These are phyloP conservation scores for Oreochromis tanganicae DNA, from an alignment of 2,113 vertebrate species.

Conservation along the genomic window DNA sequence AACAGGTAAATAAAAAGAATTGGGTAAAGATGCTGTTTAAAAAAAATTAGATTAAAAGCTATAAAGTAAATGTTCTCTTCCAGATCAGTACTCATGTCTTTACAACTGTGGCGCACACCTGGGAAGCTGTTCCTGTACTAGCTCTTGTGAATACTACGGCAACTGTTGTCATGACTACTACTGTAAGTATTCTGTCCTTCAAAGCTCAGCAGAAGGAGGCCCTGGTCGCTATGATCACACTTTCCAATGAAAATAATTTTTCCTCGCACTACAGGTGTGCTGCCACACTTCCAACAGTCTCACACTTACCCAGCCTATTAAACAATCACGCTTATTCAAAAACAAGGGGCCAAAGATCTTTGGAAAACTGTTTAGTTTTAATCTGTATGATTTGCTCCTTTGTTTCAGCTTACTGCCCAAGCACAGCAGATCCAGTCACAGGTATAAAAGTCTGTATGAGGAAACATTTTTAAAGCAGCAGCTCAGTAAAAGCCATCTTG, in stretches of 20 bases:
- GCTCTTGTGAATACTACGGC: conserved; percentile 44
- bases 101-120: neutral
- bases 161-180: conserved; percentile 50
- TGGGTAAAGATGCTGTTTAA: neutral
- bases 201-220: neutral
- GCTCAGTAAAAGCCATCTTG: neutral
- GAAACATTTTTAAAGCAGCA: neutral
- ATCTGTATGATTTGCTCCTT: accelerated
- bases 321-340: accelerated
- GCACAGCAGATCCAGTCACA: neutral
- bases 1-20: neutral
- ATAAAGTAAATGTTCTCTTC: neutral
- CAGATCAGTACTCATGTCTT: conserved; percentile 27
- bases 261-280: accelerated
- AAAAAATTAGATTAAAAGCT: neutral
- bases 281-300: neutral
- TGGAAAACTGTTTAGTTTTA: neutral
- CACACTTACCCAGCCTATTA: neutral
- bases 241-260: neutral
- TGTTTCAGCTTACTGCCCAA: neutral
- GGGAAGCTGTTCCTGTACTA: conserved; percentile 58
- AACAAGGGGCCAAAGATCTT: neutral
- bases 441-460: neutral
- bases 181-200: neutral
- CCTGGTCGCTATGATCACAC: neutral